These are phyloP conservation scores for Theristus sp. DNA, from an alignment of 2,888 invertebrate genomes.

Conservation along the genomic window DNA sequence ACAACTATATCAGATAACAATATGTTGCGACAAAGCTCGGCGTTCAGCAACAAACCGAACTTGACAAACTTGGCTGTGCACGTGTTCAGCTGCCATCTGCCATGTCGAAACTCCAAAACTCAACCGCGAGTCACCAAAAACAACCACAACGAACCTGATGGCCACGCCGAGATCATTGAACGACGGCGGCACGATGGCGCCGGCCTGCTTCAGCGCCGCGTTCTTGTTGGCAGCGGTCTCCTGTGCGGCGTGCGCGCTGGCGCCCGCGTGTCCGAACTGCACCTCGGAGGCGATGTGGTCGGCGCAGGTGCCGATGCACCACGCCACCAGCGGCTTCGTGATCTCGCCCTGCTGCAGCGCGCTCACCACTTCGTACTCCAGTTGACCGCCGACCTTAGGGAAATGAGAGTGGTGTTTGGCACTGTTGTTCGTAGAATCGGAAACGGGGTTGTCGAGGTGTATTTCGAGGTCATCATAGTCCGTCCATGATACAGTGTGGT, in stretches of 20 bases:
- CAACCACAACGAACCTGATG: conserved; percentile 40
- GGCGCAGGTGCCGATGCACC: conserved; percentile 80
- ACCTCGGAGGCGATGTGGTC: conserved; percentile 39
- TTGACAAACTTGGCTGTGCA: too few species aligned
- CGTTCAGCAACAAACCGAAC: too few species aligned
- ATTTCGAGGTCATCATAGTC: too few species aligned
- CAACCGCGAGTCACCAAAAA: too few species aligned
- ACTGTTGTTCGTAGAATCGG: too few species aligned
- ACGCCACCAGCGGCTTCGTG: conserved; percentile 83
- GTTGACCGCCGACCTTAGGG: conserved; percentile 73
- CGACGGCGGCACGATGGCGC: conserved; percentile 72
- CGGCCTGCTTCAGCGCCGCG: conserved; percentile 54
- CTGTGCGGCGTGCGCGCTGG: conserved; percentile 75
- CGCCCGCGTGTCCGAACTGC: conserved; percentile 97
- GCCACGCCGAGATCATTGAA: conserved; percentile 75
- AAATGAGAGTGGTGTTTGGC: too few species aligned
- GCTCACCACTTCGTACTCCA: conserved; percentile 85
- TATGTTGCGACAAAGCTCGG: too few species aligned
- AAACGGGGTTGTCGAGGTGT: too few species aligned
- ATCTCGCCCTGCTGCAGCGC: conserved; percentile 56
- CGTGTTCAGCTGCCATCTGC: too few species aligned
- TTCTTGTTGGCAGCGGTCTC: conserved; percentile 91
- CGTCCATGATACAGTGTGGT: too few species aligned
- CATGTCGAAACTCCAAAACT: too few species aligned
- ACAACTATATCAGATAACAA: too few species aligned